Percentiles rank a stretch among this genome's conserved stretches.
Evolutionary conservation across 2,888 invertebrate species (phyloP).

Genomic region (Phania funesta): DNA sequence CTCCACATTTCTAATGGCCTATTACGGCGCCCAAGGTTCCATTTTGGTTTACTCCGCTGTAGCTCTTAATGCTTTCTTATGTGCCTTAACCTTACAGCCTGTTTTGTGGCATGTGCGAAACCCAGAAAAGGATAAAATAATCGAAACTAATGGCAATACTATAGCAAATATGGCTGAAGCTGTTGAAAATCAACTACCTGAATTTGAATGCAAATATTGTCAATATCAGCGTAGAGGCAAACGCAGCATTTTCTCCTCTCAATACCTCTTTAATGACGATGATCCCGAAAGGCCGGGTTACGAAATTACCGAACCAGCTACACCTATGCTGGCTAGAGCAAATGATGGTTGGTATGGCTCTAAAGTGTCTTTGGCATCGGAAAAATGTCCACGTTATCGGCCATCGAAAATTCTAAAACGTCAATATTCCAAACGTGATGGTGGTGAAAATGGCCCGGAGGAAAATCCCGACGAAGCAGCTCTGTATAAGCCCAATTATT

Average conservation of each 20-base stretch:
- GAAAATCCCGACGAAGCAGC: slow-evolving; percentile 53
- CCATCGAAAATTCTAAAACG: slow-evolving; percentile 69
- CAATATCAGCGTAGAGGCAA: slow-evolving; percentile 73
- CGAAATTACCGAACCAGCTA: slow-evolving; percentile 85
- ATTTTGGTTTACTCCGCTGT: slow-evolving; percentile 85
- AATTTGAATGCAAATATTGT: slow-evolving; percentile 77
- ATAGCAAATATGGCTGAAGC: slow-evolving; percentile 30
- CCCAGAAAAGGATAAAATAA: slow-evolving; percentile 71
- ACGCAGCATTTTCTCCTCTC: slow-evolving; percentile 76
- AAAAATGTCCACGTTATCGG: slow-evolving; percentile 62
- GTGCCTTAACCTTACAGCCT: slow-evolving; percentile 86
- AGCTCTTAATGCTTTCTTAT: slow-evolving; percentile 84
- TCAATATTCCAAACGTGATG: slow-evolving; percentile 70
- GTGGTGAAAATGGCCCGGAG: slow-evolving; percentile 31
- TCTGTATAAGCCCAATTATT: slow-evolving; percentile 81
- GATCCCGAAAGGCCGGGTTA: slow-evolving; percentile 84
- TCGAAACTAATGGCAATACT: slow-evolving; percentile 72
- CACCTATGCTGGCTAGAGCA: slow-evolving; percentile 84
- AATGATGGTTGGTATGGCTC: slow-evolving; percentile 79
- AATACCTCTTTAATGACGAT: slow-evolving; percentile 82
- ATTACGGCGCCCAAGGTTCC: slow-evolving; percentile 85
- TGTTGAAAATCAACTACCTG: slow-evolving; percentile 64
- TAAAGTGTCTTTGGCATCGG: slow-evolving; percentile 75
- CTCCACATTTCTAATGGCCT: slow-evolving; percentile 83
- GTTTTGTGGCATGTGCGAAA: slow-evolving; percentile 86